phyloP scores from a whole-genome alignment of 2,113 vertebrate genomes.

The Pao palembangensis region DNA sequence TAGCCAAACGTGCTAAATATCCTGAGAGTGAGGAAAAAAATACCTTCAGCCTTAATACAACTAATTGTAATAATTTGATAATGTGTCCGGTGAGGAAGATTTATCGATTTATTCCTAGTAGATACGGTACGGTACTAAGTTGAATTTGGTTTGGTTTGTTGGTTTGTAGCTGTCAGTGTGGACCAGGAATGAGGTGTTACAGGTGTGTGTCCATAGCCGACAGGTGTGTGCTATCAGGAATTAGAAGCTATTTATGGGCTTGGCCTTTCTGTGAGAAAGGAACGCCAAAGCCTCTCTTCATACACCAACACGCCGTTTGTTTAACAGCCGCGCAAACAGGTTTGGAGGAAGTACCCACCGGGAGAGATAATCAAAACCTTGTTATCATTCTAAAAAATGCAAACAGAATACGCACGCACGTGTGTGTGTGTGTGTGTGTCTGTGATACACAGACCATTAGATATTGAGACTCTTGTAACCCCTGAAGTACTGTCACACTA shows the following conservation, averaged over 20 bases:
- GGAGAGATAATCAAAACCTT: slow-evolving; percentile 63
- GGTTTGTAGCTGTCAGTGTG: too few species aligned
- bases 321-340: slow-evolving; percentile 66
- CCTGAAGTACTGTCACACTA: slow-evolving; percentile 61
- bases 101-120: too few species aligned
- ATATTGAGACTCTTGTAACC: slow-evolving; percentile 56
- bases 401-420: slow-evolving; percentile 47
- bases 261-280: slow-evolving; percentile 49
- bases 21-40: too few species aligned
- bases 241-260: slow-evolving; percentile 24
- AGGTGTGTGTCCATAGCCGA: slow-evolving; percentile 32
- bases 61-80: too few species aligned
- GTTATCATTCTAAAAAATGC: slow-evolving; percentile 66
- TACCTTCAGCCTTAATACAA: too few species aligned
- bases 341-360: slow-evolving; percentile 59
- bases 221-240: slow-evolving; percentile 37
- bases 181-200: slow-evolving; percentile 28
- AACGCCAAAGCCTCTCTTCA: slow-evolving; percentile 59
- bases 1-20: too few species aligned
- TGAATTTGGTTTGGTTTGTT: too few species aligned
- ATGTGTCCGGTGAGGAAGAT: too few species aligned
- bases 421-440: slow-evolving; percentile 25
- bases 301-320: slow-evolving; percentile 62
- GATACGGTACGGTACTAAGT: too few species aligned
- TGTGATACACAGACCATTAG: slow-evolving; percentile 57